Percentiles rank a stretch among this genome's conserved stretches.
Conservation (phyloP, 2,888 invertebrate species). For the Alviniconcha strummeri region DNA sequence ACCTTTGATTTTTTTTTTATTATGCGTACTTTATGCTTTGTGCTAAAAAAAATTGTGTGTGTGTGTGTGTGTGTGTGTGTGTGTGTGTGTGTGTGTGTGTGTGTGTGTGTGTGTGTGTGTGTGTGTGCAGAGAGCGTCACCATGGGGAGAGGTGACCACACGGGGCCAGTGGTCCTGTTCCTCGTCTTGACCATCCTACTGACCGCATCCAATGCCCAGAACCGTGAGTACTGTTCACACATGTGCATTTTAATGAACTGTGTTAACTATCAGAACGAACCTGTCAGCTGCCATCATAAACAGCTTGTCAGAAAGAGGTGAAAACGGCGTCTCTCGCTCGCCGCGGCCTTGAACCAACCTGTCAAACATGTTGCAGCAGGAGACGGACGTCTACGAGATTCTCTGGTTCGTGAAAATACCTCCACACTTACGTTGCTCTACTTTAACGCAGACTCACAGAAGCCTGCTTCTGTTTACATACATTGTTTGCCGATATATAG, state of each 20-base stretch:
- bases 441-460: too few species aligned
- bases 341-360: too few species aligned
- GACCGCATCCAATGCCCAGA: not conserved
- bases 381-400: too few species aligned
- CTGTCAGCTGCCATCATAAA: not conserved
- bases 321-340: not conserved
- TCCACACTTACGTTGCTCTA: too few species aligned
- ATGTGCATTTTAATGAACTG: not conserved
- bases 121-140: constrained; percentile 6
- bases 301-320: not conserved
- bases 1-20: not conserved
- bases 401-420: too few species aligned
- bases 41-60: not conserved
- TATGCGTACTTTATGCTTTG: not conserved
- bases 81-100: not conserved
- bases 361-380: too few species aligned
- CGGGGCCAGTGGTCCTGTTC: constrained; percentile 7
- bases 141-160: constrained; percentile 3
- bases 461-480: too few species aligned
- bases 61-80: not conserved
- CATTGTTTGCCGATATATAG: too few species aligned
- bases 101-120: not conserved
- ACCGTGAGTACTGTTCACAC: not conserved
- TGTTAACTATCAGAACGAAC: not conserved
- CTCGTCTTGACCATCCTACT: not conserved